A percentile compares a stretch with the other conserved stretches of the same genome.
phyloP scores from a whole-genome alignment of 2,113 vertebrate genomes.

The Cyprinodon tularosa region DNA sequence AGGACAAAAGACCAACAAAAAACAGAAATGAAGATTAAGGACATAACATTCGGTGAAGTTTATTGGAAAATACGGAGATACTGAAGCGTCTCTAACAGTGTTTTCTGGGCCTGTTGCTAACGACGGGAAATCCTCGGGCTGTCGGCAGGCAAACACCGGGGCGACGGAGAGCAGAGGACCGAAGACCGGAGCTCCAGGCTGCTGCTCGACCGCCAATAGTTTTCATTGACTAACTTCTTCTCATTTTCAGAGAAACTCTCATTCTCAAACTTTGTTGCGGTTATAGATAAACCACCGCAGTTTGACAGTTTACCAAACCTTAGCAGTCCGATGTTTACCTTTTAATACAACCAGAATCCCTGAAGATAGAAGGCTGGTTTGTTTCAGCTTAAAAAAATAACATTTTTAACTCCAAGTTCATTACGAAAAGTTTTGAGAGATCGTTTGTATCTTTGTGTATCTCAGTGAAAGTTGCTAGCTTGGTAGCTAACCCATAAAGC shows the following conservation, averaged over 20 bases:
- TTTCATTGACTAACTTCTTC: slow-evolving; percentile 1
- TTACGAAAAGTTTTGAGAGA: background rate
- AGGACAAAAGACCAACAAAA: slow-evolving; percentile 3
- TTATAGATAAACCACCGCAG: background rate
- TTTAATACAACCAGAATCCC: slow-evolving; percentile 35
- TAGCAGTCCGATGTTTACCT: slow-evolving; percentile 57
- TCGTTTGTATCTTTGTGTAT: background rate
- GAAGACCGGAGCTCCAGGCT: slow-evolving; percentile 20
- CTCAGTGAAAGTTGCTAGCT: slow-evolving; percentile 36
- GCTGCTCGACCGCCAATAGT: background rate
- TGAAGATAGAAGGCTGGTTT: slow-evolving; percentile 19
- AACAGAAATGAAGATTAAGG: background rate
- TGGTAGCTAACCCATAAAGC: slow-evolving; percentile 12
- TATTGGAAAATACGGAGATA: background rate
- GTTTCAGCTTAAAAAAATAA: slow-evolving; percentile 7
- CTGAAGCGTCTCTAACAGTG: slow-evolving; percentile 28
- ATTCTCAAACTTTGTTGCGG: background rate
- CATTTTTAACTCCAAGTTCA: background rate
- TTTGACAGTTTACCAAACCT: slow-evolving; percentile 48
- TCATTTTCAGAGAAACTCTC: background rate
- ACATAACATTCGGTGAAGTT: background rate
- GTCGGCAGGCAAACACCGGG: slow-evolving; percentile 41
- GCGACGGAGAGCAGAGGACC: slow-evolving; percentile 20
- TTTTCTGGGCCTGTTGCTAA: slow-evolving; percentile 74
- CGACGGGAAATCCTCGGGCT: slow-evolving; percentile 64